Evolutionary conservation across 2,797 vertebrate species (phyloP).

Genomic region (Xyrichtys novacula): DNA sequence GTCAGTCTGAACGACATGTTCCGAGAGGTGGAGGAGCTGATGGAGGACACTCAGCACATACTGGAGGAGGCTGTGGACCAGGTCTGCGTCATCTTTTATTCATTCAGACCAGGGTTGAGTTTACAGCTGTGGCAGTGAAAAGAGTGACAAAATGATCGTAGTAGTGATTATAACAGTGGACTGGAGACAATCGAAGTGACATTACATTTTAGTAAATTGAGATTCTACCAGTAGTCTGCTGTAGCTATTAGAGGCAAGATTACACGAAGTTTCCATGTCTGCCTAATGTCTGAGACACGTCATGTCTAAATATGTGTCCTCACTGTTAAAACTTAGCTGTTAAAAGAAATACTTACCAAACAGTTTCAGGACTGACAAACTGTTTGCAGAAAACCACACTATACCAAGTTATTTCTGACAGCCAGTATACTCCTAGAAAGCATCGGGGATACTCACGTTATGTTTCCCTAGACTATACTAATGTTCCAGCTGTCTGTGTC

Average conservation of each 20-base stretch:
- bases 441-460: too few relatives aligned
- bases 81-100: constrained; percentile 81
- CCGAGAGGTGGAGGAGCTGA: constrained; percentile 92
- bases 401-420: not conserved
- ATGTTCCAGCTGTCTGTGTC: not conserved
- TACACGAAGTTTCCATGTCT: constrained; percentile 42
- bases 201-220: not conserved
- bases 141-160: not conserved
- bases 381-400: not conserved
- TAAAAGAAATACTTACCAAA: not conserved
- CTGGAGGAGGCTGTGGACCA: constrained; percentile 92
- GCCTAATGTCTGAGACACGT: constrained; percentile 17
- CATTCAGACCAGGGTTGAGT: not conserved
- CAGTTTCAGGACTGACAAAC: not conserved
- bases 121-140: not conserved
- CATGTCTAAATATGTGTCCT: not conserved
- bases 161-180: not conserved
- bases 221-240: not conserved
- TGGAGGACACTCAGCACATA: constrained; percentile 94
- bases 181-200: not conserved
- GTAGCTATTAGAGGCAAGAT: not conserved
- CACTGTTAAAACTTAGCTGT: not conserved
- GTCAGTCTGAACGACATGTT: constrained; percentile 92
- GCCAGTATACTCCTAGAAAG: too few relatives aligned
- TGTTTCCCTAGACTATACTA: too few relatives aligned